Base-by-base conservation (phyloP, 2,113 vertebrate genomes). In the Peucedramus taeniatus region DNA sequence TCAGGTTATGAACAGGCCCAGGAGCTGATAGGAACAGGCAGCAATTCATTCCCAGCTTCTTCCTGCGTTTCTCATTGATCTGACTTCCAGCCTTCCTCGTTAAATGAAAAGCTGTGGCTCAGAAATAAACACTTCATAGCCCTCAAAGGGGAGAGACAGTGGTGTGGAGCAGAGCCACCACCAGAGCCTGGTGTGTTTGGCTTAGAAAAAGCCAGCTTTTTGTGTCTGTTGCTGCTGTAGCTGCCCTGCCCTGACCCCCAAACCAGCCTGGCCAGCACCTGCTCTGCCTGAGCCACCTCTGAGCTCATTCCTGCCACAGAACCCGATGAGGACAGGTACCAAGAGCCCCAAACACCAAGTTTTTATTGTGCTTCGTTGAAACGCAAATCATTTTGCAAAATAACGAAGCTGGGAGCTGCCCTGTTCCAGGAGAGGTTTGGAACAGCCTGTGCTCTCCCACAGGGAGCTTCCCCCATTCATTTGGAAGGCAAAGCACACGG, bases 41-140 rank as follows among this genome's bases (percentile, higher is more conserved):
- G 78, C 65, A 79, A 80, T 74, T 92, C 86, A 91, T 88, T 93
- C 72, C 72, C 91, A 78, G 79, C 65, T 89, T 81, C 81, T 91
- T 27, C 83, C 91, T 19, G 35, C 17, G 9, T 60, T 91, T 72
- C 65, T 90, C 88, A 87, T 93, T 79, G 84, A 87, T 76, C 82
- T 75, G 83, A 45, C 66, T 66, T 40, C 56, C 85, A 95, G 74
- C 51, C 56, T 80, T 31, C 71, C 92, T 83, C 18, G 28, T 81
- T 88, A 93, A 85, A 71, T 70, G 64, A 81, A 90, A 93, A 92
- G 68, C 66, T 3, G 2, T 9, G 59, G 39, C 40, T 96, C 82
- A 81, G 89, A 91, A 92, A 53, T 63, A 74, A 95, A 88, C 64
- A 83, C 31, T 63, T 83, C 15, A 9, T 12, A 44, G 68, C 26